A percentile compares a stretch with the other conserved stretches of the same genome.
phyloP scores from a whole-genome alignment of 1,140 invertebrate species.

The Lepidotrigona ventralis region DNA sequence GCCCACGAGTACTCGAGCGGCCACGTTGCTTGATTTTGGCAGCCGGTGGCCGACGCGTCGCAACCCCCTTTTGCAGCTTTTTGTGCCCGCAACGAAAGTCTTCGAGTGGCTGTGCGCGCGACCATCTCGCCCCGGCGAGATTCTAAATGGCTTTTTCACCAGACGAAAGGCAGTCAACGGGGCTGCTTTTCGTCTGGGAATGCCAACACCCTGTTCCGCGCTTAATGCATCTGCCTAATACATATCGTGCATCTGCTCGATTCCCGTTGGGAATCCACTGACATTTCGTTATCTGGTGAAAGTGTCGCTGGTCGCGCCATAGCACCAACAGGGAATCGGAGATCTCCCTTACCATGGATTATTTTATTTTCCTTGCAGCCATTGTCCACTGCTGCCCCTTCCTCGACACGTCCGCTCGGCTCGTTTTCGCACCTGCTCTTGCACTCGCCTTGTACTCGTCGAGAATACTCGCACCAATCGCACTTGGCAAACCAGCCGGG shows the following conservation, averaged over 20 bases:
- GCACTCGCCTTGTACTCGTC: neutral
- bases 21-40: conserved; percentile 42
- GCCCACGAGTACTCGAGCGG: conserved; percentile 36
- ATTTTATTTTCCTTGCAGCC: conserved; percentile 6
- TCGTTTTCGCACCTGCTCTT: conserved; percentile 30
- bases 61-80: conserved; percentile 29
- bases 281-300: neutral
- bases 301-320: neutral
- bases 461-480: neutral
- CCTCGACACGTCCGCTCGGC: neutral
- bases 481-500: neutral
- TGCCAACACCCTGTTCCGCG: neutral
- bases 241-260: conserved; percentile 12
- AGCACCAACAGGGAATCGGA: neutral
- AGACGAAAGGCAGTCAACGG: too few relatives aligned
- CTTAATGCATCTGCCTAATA: neutral
- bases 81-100: conserved; percentile 19
- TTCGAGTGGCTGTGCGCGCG: conserved; percentile 28
- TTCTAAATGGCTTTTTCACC: conserved; percentile 39
- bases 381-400: neutral
- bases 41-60: neutral
- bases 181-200: conserved; percentile 40
- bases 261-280: neutral
- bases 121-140: conserved; percentile 21
- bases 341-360: neutral